Evolutionary conservation across 92 coral and sea anemone genomes (phyloP).

Genomic region (Heteractis magnifica): DNA sequence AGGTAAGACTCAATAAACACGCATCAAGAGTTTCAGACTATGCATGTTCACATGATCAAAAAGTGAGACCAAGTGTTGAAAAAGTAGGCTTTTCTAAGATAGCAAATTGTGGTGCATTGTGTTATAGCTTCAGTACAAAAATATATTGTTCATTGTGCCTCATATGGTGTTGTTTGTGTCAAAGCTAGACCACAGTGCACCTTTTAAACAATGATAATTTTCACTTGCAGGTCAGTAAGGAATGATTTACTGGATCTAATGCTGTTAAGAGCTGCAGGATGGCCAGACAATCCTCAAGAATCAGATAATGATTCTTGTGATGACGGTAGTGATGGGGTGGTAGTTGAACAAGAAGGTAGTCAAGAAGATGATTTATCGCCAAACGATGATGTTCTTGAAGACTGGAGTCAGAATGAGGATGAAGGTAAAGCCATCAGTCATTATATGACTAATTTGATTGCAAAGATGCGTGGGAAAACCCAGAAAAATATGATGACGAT

Average conservation of each 20-base stretch:
- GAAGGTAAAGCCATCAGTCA: conserved; percentile 11
- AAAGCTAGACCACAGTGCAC: too few relatives aligned
- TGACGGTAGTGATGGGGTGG: conserved; percentile 3
- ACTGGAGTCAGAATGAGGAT: conserved; percentile 9
- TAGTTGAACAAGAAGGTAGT: neutral
- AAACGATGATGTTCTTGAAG: neutral
- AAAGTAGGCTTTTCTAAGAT: too few relatives aligned
- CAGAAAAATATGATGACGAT: too few relatives aligned
- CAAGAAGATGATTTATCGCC: conserved; percentile 5
- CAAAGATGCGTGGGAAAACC: too few relatives aligned
- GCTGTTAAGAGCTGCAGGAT: conserved; percentile 73
- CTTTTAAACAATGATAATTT: neutral
- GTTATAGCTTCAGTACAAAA: too few relatives aligned
- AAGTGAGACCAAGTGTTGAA: too few relatives aligned
- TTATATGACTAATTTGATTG: neutral
- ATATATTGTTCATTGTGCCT: too few relatives aligned
- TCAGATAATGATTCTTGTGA: conserved; percentile 33
- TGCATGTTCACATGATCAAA: neutral
- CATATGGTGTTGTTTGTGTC: too few relatives aligned
- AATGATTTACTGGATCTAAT: conserved; percentile 62
- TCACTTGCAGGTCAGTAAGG: conserved; percentile 47
- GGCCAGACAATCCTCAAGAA: conserved; percentile 46
- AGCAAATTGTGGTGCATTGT: too few relatives aligned
- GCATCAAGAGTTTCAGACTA: neutral
- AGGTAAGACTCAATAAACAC: conserved; percentile 27